Evolutionary conservation across 2,113 vertebrate genomes (phyloP), one percentile per base, ranked within the genome.

Genomic region (Muntiacus muntjak): DNA sequence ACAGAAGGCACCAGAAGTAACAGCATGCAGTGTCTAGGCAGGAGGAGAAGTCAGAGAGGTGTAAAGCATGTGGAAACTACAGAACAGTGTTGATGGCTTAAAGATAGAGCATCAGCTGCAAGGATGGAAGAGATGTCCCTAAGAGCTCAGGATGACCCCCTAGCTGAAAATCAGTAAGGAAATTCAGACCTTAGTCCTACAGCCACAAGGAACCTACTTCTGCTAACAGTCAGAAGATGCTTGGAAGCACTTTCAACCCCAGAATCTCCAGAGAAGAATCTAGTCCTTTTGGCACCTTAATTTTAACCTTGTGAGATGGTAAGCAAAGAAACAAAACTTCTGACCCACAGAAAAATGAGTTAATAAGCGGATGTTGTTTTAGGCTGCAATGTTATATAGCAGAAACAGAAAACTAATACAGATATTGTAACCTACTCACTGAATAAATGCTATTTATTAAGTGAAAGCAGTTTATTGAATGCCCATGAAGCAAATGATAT

Each of bases 31-130:
- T 47, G 15, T 82, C 82, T 52, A 54, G 9, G 55, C 25, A 95
- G 15, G 43, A 95, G 15, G 30, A 50, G 3, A 91, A 55, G 4
- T 47, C 30, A 54, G 47, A 91, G 45, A 93, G 7, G 26, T 55
- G 0, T 16, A 91, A 62, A 62, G 50, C 13, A 25, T 15, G 26
- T 55, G 23, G 12, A 57, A 15, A 83, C 67, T 13, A 28, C 25
- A 2, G 4, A 60, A 58, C 6, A 50, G 1, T 15, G 26, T 54
- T 19, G 3, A 6, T 89, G 23, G 14, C 28, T 82, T 71, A 54
- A 76, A 19, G 57, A 43, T 15, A 12, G 13, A 54, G 17, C 0
- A 4, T 5, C 15, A 47, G 7, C 13, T 25, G 1, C 2, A 45
- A 87, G 16, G 62, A 57, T 13, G 9, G 12, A 23, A 57, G 16